phyloP scores from a whole-genome alignment of 2,113 vertebrate genomes.

The Acanthisitta chloris region DNA sequence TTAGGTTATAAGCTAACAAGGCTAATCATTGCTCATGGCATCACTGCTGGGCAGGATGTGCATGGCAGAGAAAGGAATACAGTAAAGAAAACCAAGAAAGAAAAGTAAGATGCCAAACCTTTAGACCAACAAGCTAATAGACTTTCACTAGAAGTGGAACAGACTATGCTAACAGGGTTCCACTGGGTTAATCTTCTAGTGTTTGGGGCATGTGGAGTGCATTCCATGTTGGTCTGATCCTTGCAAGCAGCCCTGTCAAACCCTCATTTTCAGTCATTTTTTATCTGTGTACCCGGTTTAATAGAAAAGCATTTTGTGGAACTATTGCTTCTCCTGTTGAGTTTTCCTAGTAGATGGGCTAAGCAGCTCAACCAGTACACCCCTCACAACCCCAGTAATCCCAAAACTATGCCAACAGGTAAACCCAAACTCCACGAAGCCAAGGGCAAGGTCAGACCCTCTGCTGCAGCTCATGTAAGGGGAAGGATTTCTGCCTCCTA shows the following conservation, averaged over 20 bases:
- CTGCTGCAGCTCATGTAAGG: background rate
- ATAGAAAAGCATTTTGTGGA: background rate
- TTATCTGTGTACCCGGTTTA: background rate
- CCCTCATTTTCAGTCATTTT: background rate
- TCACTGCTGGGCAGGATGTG: background rate
- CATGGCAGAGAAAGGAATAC: background rate
- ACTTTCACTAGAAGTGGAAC: too few relatives aligned
- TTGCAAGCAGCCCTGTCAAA: background rate
- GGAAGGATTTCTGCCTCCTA: background rate
- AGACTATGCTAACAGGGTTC: too few relatives aligned
- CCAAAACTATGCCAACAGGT: background rate
- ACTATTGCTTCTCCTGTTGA: background rate
- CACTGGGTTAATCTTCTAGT: background rate
- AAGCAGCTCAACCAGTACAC: background rate
- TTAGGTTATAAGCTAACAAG: background rate
- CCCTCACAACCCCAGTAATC: background rate
- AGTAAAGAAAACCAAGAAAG: background rate
- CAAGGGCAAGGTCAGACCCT: background rate
- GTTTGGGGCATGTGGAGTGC: background rate
- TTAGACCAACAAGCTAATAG: background rate
- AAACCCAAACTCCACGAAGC: rapidly evolving
- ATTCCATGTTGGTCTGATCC: background rate
- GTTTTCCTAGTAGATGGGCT: background rate
- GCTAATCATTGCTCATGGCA: background rate
- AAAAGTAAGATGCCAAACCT: background rate